These are phyloP conservation scores for Bhutanitis thaidina DNA, from an alignment of 2,888 invertebrate genomes.

Conservation along the genomic window DNA sequence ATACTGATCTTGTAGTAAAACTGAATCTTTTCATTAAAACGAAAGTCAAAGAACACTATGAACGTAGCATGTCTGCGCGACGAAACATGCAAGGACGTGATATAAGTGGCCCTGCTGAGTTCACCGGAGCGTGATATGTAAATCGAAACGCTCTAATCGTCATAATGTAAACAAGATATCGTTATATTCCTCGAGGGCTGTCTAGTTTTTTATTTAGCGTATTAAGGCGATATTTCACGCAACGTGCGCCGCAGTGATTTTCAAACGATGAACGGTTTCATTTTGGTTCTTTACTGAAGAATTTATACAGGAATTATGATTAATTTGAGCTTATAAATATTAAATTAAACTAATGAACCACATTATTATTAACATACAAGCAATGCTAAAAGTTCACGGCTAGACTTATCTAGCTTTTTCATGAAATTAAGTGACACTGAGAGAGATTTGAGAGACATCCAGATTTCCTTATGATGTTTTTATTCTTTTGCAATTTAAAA, in stretches of 20 bases:
- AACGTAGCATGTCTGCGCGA: neutral
- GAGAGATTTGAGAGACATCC: too few species aligned
- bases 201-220: constrained; percentile 1
- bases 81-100: neutral
- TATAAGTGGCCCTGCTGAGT: constrained; percentile 6
- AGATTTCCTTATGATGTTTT: too few species aligned
- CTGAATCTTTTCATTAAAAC: neutral
- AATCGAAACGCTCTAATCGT: constrained; percentile 18
- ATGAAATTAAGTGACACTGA: too few species aligned
- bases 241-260: neutral
- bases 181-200: neutral
- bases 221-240: constrained; percentile 8
- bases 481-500: too few species aligned
- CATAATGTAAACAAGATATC: constrained; percentile 15
- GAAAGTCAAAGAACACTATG: constrained; percentile 2
- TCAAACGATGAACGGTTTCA: neutral
- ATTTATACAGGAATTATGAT: too few species aligned
- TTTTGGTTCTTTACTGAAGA: too few species aligned
- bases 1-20: neutral
- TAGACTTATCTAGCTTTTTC: too few species aligned
- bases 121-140: constrained; percentile 9
- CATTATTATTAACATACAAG: too few species aligned
- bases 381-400: too few species aligned
- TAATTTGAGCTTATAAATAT: too few species aligned
- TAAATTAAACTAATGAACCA: too few species aligned